A percentile compares a stretch with the other conserved stretches of the same genome.
Evolutionary conservation across 2,888 invertebrate genomes (phyloP).

Genomic region (Melipona bicolor): DNA sequence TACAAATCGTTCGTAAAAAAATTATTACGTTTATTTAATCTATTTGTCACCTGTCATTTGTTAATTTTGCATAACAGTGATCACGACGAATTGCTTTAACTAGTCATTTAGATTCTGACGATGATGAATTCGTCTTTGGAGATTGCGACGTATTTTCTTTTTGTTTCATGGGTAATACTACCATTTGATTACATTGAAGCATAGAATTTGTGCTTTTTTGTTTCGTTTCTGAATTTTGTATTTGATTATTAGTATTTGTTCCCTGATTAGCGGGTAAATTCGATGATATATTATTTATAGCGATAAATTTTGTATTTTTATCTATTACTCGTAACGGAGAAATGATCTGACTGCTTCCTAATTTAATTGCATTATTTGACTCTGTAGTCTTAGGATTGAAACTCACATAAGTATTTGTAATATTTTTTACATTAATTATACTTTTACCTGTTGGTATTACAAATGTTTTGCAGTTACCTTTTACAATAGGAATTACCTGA

Average conservation of each 20-base stretch:
- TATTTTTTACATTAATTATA: constrained; percentile 57
- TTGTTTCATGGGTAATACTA: constrained; percentile 5
- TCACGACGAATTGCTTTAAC: constrained; percentile 22
- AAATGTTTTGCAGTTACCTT: constrained; percentile 33
- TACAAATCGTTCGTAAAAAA: constrained; percentile 43
- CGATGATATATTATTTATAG: constrained; percentile 33
- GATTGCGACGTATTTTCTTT: not conserved
- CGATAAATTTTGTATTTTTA: constrained; percentile 3
- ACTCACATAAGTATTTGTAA: constrained; percentile 62
- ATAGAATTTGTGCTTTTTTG: not conserved
- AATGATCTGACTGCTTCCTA: constrained; percentile 2
- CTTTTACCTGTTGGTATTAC: constrained; percentile 37
- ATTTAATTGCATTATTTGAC: not conserved
- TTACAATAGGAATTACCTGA: constrained; percentile 23
- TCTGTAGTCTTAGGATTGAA: constrained; percentile 7
- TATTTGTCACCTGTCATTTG: constrained; percentile 34
- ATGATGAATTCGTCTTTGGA: not conserved
- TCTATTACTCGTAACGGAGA: not conserved
- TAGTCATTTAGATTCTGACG: constrained; percentile 39
- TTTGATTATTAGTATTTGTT: not conserved
- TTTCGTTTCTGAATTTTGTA: constrained; percentile 12
- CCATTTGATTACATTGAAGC: constrained; percentile 12
- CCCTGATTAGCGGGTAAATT: not conserved
- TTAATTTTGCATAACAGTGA: constrained; percentile 53
- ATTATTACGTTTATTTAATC: constrained; percentile 19